Evolutionary conservation across 2,113 vertebrate species (phyloP).

Genomic region (Hypocryptadius cinnamomeus): DNA sequence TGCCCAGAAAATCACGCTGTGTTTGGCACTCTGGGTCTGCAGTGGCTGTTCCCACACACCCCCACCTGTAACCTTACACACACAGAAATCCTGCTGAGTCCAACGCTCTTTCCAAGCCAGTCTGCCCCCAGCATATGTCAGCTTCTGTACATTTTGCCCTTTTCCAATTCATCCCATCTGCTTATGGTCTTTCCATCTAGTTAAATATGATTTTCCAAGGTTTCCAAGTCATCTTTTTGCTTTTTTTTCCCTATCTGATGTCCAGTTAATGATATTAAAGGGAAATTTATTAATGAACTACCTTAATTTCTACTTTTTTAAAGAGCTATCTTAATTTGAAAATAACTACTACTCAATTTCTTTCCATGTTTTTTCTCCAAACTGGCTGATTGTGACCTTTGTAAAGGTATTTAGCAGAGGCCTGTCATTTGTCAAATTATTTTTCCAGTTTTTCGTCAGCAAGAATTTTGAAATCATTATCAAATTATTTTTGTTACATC

Average conservation of each 20-base stretch:
- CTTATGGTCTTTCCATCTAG: neutral
- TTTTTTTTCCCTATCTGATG: neutral
- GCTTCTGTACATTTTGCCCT: neutral
- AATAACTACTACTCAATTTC: neutral
- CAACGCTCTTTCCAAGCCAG: neutral
- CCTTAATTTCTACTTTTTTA: neutral
- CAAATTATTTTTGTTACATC: neutral
- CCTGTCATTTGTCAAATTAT: neutral
- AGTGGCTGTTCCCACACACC: neutral
- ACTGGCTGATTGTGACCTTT: neutral
- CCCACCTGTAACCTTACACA: neutral
- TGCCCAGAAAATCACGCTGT: neutral
- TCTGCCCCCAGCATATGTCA: neutral
- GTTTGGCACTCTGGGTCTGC: neutral
- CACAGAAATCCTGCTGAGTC: neutral
- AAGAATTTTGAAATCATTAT: neutral
- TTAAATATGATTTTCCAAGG: neutral
- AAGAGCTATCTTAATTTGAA: neutral
- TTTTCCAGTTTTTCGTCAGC: slow-evolving; percentile 8
- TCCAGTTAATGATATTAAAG: neutral
- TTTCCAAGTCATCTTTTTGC: neutral
- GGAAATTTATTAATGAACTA: neutral
- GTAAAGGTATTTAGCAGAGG: slow-evolving; percentile 13
- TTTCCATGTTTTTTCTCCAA: neutral
- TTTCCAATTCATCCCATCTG: neutral